Evolutionary conservation across 2,888 invertebrate genomes (phyloP), one percentile per base, ranked within the genome.

Genomic region (Drosophila colorata): DNA sequence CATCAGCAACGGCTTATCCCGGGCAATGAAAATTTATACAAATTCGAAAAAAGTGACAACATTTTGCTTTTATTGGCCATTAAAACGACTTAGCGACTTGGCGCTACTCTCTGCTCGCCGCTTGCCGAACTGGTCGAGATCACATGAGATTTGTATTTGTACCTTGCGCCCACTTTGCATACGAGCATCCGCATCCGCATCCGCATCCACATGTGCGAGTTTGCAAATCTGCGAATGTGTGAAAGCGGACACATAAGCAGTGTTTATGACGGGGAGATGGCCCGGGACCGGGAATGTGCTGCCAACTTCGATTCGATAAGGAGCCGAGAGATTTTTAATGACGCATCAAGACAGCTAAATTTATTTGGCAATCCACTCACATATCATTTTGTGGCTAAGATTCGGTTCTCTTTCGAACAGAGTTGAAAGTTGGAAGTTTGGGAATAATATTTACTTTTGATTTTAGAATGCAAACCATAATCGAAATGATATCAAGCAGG

Each of bases 21-120:
- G 69, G 75, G 77, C 89, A 88, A 89, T 90, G 88, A 89, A 89
- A 88, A 89, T 89, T 89, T 89, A 87, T 88, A 88, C 87, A 88
- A 90, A 87, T 85, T 85, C 87, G 85, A 87, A 84, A 86, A 84
- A 89, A 88, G 90, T 90, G 90, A 90, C 91, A 90, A 90, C 91
- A 91, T 91, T 91, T 91, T 88, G 86, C 91, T 91, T 91, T 91
- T 91, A 91, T 91, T 91, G 91, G 91, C 91, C 91, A 91, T 91
- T 91, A 91, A 91, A 89, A 87, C 87, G 91, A 91, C 91, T 91
- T 91, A 91, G 90, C 86, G 88, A 87, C 87, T 90, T 88, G 87
- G 79, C 77, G 68, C 70, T 74, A 71, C 67, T 65, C 47, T 4
- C 31, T 7, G 28, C 41, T 4, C 16, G 48, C 31, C 16, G n/a